phyloP scores from a whole-genome alignment of 1,140 invertebrate genomes.

The Lucilia sericata region DNA sequence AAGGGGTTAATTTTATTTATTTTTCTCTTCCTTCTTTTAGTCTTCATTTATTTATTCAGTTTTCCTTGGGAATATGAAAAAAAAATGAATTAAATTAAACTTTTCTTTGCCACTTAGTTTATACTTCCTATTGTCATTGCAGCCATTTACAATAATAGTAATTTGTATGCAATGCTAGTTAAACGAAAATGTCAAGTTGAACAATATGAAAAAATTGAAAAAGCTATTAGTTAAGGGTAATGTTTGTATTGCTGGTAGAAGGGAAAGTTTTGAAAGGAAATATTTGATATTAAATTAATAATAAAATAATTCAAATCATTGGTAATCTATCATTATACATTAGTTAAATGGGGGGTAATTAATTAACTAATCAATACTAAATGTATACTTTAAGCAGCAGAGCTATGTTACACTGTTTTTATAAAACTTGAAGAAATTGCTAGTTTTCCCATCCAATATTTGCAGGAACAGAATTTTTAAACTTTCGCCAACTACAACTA shows the following conservation, averaged over 20 bases:
- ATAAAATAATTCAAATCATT: no score
- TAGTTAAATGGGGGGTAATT: no score
- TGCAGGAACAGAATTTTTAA: no score
- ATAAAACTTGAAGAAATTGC: no score
- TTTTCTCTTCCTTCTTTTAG: background rate
- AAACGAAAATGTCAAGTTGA: background rate
- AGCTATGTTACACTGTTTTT: no score
- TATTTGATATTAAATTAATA: no score
- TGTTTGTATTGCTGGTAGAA: background rate
- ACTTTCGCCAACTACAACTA: background rate
- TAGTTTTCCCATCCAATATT: background rate
- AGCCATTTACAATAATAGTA: background rate
- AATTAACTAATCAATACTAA: no score
- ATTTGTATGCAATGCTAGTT: background rate
- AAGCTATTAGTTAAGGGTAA: background rate
- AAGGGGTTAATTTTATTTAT: slow-evolving; percentile 26
- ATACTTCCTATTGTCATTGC: slow-evolving; percentile 20
- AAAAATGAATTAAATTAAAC: slow-evolving; percentile 22
- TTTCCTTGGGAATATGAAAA: slow-evolving; percentile 8
- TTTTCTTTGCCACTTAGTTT: slow-evolving; percentile 25
- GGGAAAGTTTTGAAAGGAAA: no score
- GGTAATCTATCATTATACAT: no score
- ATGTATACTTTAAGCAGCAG: no score
- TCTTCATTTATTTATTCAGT: background rate
- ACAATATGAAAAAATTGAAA: background rate